Percentiles rank a stretch among this genome's conserved stretches.
Evolutionary conservation across 2,113 vertebrate species (phyloP).

Genomic region (Festucalex cinctus): DNA sequence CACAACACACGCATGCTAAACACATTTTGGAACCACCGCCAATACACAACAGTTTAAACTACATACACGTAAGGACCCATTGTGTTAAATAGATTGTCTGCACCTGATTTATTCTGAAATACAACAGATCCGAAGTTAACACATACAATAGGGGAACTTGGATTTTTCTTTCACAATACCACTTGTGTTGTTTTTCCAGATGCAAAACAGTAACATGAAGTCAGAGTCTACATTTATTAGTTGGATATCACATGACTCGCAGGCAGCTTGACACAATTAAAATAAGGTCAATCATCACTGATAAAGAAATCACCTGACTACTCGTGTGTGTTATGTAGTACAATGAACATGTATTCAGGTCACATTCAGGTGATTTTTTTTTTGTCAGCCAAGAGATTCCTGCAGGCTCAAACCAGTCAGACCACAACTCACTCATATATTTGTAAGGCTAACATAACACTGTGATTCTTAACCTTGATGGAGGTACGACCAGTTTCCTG

Average conservation of each 20-base stretch:
- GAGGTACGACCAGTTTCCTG: no score
- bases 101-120: neutral
- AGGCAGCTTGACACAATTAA: neutral
- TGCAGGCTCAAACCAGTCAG: slow-evolving; percentile 7
- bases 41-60: neutral
- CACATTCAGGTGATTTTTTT: neutral
- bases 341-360: neutral
- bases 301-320: slow-evolving; percentile 6
- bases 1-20: neutral
- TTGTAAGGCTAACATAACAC: neutral
- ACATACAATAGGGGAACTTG: neutral
- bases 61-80: neutral
- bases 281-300: neutral
- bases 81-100: neutral
- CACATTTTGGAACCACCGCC: neutral
- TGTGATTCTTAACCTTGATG: no score
- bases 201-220: no score
- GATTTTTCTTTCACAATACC: neutral
- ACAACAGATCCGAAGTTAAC: neutral
- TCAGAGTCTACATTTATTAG: neutral
- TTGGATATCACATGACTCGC: neutral
- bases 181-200: neutral
- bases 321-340: neutral
- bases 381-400: slow-evolving; percentile 11
- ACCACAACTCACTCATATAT: slow-evolving; percentile 15